Conservation (phyloP, 2,888 invertebrate genomes). For the Platynereis dumerilii region DNA sequence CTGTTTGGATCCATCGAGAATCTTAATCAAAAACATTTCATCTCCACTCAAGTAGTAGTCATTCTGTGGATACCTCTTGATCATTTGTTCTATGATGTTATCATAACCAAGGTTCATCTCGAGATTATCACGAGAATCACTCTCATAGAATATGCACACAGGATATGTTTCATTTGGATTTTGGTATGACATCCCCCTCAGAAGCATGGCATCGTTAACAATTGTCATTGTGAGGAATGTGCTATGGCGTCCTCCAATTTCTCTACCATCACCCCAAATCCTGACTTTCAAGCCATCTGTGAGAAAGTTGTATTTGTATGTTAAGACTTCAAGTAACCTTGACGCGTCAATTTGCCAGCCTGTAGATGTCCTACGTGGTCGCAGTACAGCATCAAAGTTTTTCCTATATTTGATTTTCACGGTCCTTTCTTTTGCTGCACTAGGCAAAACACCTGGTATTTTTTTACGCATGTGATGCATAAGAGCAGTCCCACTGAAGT, state of each 20-base stretch:
- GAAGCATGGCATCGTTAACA: not conserved
- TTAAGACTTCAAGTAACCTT: not conserved
- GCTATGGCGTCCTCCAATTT: not conserved
- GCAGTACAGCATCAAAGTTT: not conserved
- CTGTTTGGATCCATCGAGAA: not conserved
- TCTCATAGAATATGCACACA: not conserved
- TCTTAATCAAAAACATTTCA: not conserved
- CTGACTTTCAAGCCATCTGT: not conserved
- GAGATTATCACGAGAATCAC: not conserved
- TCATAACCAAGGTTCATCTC: no score
- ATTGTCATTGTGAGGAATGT: not conserved
- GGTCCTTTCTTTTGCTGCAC: not conserved
- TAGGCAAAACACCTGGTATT: not conserved
- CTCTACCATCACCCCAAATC: constrained; percentile 3
- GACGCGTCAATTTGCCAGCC: not conserved
- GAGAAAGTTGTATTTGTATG: not conserved
- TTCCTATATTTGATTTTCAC: not conserved
- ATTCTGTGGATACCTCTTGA: not conserved
- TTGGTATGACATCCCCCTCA: not conserved
- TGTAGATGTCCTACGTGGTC: not conserved
- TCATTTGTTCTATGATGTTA: no score
- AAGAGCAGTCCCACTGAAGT: constrained; percentile 3
- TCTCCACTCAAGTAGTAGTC: not conserved
- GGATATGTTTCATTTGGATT: not conserved
- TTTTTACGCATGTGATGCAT: not conserved